Evolutionary conservation across 2,113 vertebrate genomes (phyloP).

Genomic region (Otis tarda): DNA sequence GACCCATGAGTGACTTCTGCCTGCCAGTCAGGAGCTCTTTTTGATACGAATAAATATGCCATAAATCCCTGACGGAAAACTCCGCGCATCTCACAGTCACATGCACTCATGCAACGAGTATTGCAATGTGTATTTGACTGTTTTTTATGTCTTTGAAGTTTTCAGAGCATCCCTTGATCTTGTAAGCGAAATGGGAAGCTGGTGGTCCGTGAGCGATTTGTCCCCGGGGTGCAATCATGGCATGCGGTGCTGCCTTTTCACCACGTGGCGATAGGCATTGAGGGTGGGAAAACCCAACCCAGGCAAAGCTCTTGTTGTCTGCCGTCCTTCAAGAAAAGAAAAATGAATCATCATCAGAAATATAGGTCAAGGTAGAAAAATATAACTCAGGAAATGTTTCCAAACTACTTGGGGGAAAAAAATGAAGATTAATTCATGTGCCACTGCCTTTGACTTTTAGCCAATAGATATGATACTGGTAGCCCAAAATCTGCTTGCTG

Average conservation of each 20-base stretch:
- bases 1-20: not conserved
- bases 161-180: not conserved
- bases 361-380: not conserved
- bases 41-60: not conserved
- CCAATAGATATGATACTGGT: not conserved
- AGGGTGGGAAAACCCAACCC: accelerated
- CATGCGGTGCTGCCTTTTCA: not conserved
- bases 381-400: not conserved
- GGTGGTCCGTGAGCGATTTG: not conserved
- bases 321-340: not conserved
- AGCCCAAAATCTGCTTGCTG: not conserved
- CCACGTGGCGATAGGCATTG: accelerated
- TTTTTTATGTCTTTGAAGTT: not conserved
- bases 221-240: accelerated
- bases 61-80: not conserved
- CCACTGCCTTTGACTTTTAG: not conserved
- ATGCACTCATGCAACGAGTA: accelerated
- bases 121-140: not conserved
- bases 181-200: not conserved
- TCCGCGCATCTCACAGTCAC: accelerated
- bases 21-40: not conserved
- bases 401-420: not conserved
- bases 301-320: not conserved
- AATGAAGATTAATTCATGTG: not conserved
- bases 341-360: not conserved